Conservation (phyloP, 1,140 invertebrate genomes). For the Drosophila pachea region DNA sequence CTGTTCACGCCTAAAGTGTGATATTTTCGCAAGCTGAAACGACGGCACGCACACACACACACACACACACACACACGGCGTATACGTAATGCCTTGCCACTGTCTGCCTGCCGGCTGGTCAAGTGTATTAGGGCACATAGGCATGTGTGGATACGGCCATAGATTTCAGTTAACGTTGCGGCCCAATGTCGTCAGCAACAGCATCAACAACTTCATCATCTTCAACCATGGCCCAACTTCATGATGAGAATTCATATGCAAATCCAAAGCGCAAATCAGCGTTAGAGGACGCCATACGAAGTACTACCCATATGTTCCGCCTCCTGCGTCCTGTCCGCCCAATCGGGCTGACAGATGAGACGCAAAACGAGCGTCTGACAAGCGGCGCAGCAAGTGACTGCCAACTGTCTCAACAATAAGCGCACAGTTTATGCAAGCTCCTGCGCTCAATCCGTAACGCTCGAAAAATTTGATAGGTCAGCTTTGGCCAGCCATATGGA, state of each 20-base stretch:
- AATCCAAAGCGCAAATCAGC: slow-evolving; percentile 65
- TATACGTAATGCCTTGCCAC: slow-evolving; percentile 41
- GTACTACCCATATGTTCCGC: background rate
- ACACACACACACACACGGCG: slow-evolving; percentile 55
- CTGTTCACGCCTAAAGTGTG: slow-evolving; percentile 46
- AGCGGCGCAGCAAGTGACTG: slow-evolving; percentile 18
- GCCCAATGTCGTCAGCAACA: slow-evolving; percentile 47
- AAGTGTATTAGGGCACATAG: slow-evolving; percentile 5
- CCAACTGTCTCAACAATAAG: slow-evolving; percentile 46
- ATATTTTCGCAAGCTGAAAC: slow-evolving; percentile 49
- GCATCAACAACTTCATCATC: slow-evolving; percentile 28
- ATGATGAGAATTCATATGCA: slow-evolving; percentile 73
- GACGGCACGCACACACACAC: slow-evolving; percentile 53
- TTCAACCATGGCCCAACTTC: slow-evolving; percentile 37
- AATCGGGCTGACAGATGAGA: slow-evolving; percentile 24
- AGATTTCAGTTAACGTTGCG: slow-evolving; percentile 67
- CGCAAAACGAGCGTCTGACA: slow-evolving; percentile 22
- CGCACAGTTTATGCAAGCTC: slow-evolving; percentile 30
- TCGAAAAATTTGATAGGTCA: background rate
- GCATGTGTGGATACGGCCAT: slow-evolving; percentile 23
- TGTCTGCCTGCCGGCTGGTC: slow-evolving; percentile 16
- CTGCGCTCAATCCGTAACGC: background rate
- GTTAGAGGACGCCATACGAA: slow-evolving; percentile 32
- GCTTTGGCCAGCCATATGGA: background rate
- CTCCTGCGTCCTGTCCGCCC: background rate